Evolutionary conservation across 2,113 vertebrate species (phyloP).

Genomic region (Phasianus colchicus): DNA sequence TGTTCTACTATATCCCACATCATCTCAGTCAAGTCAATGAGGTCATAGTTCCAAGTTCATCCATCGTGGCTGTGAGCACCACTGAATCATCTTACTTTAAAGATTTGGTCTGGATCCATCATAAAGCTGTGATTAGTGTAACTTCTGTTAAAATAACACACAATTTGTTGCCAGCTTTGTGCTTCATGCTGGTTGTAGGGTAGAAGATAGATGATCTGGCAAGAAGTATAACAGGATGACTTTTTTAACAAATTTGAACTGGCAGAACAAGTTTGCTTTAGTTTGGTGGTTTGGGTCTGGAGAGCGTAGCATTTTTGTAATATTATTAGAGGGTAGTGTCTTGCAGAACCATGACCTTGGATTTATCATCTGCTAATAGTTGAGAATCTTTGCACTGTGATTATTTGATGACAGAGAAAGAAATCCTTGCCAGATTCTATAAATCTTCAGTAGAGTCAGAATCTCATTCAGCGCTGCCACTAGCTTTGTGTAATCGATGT

Average conservation of each 20-base stretch:
- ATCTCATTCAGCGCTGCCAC: slow-evolving; percentile 14
- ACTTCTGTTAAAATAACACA: not conserved
- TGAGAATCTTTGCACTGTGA: not conserved
- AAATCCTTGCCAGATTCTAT: not conserved
- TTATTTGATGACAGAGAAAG: not conserved
- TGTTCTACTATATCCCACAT: not conserved
- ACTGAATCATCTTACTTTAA: not conserved
- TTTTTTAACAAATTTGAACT: not conserved
- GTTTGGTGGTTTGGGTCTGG: not conserved
- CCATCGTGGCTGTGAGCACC: not conserved
- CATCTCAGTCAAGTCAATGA: not conserved
- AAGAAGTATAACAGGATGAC: not conserved
- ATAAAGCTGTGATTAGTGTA: not conserved
- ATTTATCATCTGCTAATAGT: not conserved
- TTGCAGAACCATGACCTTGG: not conserved
- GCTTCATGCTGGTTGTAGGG: not conserved
- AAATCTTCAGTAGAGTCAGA: not conserved
- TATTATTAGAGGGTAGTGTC: not conserved
- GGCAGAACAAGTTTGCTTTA: not conserved
- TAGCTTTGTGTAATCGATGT: slow-evolving; percentile 45
- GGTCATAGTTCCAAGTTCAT: not conserved
- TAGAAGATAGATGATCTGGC: not conserved
- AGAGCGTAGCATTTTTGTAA: not conserved
- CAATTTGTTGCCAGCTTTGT: not conserved
- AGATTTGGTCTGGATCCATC: not conserved